Conservation (phyloP, 2,888 invertebrate species). For the Myopa tessellatipennis region DNA sequence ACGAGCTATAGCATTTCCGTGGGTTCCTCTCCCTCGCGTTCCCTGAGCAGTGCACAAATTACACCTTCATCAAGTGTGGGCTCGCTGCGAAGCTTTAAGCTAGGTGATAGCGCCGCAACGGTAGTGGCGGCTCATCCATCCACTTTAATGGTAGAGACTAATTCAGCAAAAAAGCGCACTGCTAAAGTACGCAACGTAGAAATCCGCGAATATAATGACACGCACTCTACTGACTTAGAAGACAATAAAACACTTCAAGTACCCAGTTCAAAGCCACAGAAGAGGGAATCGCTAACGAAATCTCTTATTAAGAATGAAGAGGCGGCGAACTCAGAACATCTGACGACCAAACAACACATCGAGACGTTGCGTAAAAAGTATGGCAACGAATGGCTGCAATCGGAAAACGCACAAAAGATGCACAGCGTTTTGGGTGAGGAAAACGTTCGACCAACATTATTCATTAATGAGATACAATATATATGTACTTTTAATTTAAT, state of each 20-base stretch:
- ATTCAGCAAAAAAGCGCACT: conserved; percentile 55
- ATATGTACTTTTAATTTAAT: too few relatives aligned
- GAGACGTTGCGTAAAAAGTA: conserved; percentile 71
- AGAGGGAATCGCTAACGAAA: conserved; percentile 26
- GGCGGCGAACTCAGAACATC: conserved; percentile 65
- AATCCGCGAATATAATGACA: conserved; percentile 55
- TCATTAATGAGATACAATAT: too few relatives aligned
- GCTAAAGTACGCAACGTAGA: conserved; percentile 69
- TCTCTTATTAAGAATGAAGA: conserved; percentile 8
- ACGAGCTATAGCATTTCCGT: conserved; percentile 43
- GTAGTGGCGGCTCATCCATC: conserved; percentile 44
- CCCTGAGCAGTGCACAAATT: conserved; percentile 39
- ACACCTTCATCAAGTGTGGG: conserved; percentile 65
- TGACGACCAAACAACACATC: conserved; percentile 73
- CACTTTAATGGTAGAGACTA: conserved; percentile 34
- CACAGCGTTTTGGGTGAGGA: conserved; percentile 70
- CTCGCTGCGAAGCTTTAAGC: conserved; percentile 55
- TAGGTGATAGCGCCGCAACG: conserved; percentile 43
- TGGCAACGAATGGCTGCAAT: conserved; percentile 74
- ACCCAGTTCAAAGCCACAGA: not conserved
- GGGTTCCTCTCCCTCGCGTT: conserved; percentile 45
- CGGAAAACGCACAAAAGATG: conserved; percentile 70
- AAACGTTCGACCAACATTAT: not conserved
- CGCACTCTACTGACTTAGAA: not conserved
- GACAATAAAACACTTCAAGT: not conserved